phyloP scores from a whole-genome alignment of 2,888 invertebrate genomes.

The Drosophila mercatorum region DNA sequence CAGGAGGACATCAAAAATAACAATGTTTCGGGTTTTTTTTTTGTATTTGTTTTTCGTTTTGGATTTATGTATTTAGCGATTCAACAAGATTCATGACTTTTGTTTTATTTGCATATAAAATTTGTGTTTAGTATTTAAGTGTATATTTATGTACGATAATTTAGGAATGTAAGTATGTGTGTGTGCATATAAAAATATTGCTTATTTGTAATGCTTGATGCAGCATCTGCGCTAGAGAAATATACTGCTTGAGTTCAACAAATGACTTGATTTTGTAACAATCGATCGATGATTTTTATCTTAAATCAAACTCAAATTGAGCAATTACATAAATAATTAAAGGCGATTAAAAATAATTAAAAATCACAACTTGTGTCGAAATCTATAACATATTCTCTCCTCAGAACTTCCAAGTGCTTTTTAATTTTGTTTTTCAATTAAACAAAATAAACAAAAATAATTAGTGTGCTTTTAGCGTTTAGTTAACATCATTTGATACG shows the following conservation, averaged over 20 bases:
- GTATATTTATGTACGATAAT: slow-evolving; percentile 24
- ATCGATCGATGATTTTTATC: slow-evolving; percentile 6
- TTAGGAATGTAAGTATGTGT: slow-evolving; percentile 13
- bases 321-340: slow-evolving; percentile 47
- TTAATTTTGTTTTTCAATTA: slow-evolving; percentile 17
- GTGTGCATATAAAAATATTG: slow-evolving; percentile 52
- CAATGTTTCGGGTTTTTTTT: slow-evolving; percentile 25
- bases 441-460: slow-evolving; percentile 5
- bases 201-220: slow-evolving; percentile 52
- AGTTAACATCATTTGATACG: slow-evolving; percentile 23
- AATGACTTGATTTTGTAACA: slow-evolving; percentile 41
- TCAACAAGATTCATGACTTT: slow-evolving; percentile 32
- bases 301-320: slow-evolving; percentile 40
- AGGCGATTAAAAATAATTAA: slow-evolving; percentile 39
- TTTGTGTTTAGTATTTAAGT: slow-evolving; percentile 26
- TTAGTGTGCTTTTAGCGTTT: slow-evolving; percentile 6
- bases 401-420: slow-evolving; percentile 11
- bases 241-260: slow-evolving; percentile 29
- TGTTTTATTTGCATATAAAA: slow-evolving; percentile 38
- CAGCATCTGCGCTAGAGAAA: slow-evolving; percentile 33
- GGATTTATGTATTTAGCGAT: slow-evolving; percentile 28
- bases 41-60: slow-evolving; percentile 7
- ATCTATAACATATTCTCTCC: slow-evolving; percentile 8
- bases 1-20: slow-evolving; percentile 43
- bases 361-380: slow-evolving; percentile 47